Base-by-base conservation (phyloP, 2,797 vertebrate genomes). In the Tauraco hartlaubi region DNA sequence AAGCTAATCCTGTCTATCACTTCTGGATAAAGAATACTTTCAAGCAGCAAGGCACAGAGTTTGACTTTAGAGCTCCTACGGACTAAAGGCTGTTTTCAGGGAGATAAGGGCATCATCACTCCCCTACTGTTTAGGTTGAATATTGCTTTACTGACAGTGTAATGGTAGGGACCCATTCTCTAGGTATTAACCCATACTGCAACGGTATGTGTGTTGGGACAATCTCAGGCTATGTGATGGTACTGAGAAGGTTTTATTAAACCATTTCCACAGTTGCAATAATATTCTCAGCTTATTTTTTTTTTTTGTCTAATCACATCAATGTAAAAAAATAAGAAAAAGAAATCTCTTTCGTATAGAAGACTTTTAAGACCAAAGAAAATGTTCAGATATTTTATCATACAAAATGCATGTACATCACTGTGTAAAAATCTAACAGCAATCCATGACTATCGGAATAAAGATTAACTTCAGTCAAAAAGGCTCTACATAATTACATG, bases 51-150 rank as follows among this genome's bases (percentile, higher is more conserved):
- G 35, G 75, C 51, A 39, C 4, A 20, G 61, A 51, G 43, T 61
- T 62, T 92, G 55, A 52, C 1, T 5, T 90, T 62, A 84, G 52
- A 84, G 41, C 43, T 92, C 77, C 85, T 80, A 55, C 79, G 76
- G 83, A 72, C 59, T 26, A 49, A 76, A 77, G 63, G 76, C 72
- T 90, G 68, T 79, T 90, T 89, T 84, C 54, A 49, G 63, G 39
- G 75, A 92, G 91, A 92, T 96, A 97, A 96, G 66, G 54, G 33
- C 48, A 92, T 94, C 44, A 52, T 28, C 55, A 35, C 49, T 72
- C 25, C 55, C 88, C 79, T 39, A 15, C 85, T 81, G 68, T 58
- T 88, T 84, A 88, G 55, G 63, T 23, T 69, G 59, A 86, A 80
- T 92, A 93, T 81, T 87, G 64, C 86, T 79, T 88, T 86, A 74